Percentiles rank a stretch among this genome's conserved stretches.
Conservation (phyloP, 2,888 invertebrate species). For the Stictocephala bisonia region DNA sequence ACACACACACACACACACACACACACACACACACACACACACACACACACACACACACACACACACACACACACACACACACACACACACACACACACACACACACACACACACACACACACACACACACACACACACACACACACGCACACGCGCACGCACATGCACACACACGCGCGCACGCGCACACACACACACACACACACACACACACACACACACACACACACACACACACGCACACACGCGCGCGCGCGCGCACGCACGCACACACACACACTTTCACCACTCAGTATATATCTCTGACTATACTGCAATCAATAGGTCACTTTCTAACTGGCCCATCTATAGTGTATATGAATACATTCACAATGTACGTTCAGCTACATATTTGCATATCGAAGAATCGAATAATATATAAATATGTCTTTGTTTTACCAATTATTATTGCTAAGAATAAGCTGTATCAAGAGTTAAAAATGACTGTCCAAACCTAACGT, state of each 20-base stretch:
- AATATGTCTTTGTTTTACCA: too few species aligned
- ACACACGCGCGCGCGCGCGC: not conserved
- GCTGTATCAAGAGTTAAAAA: too few species aligned
- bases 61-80: conserved; percentile 32
- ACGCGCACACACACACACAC: not conserved
- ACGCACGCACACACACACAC: not conserved
- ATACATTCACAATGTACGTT: conserved; percentile 10
- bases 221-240: not conserved
- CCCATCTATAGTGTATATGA: not conserved
- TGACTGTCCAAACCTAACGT: too few species aligned
- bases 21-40: conserved; percentile 13
- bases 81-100: conserved; percentile 25
- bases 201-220: conserved; percentile 6
- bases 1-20: conserved; percentile 4
- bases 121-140: not conserved
- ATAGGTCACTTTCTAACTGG: not conserved
- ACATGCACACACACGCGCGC: conserved; percentile 18
- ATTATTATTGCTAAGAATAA: too few species aligned
- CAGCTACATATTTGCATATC: too few species aligned
- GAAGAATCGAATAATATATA: too few species aligned
- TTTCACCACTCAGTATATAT: not conserved
- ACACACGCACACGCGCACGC: not conserved
- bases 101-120: conserved; percentile 5
- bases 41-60: conserved; percentile 12
- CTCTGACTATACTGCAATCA: not conserved